A percentile compares a stretch with the other conserved stretches of the same genome.
Conservation (phyloP, 1,140 invertebrate genomes). For the Ceratoteleas bidentatus region DNA sequence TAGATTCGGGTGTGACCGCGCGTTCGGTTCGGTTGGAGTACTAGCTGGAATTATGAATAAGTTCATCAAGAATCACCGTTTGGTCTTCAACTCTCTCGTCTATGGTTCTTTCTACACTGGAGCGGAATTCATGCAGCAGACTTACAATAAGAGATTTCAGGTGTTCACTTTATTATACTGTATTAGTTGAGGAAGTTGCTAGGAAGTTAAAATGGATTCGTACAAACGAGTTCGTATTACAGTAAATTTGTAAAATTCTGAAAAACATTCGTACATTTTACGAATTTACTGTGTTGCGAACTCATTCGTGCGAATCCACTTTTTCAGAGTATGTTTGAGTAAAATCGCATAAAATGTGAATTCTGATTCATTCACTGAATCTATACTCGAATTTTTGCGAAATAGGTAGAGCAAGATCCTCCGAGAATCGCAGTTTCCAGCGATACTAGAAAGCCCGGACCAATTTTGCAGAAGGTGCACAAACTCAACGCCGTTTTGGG, state of each 20-base stretch:
- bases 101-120: slow-evolving; percentile 90
- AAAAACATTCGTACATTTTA: no score
- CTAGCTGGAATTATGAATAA: slow-evolving; percentile 23
- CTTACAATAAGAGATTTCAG: slow-evolving; percentile 77
- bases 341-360: neutral
- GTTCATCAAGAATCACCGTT: slow-evolving; percentile 81
- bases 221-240: no score
- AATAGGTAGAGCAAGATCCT: slow-evolving; percentile 5
- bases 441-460: slow-evolving; percentile 20
- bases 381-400: neutral
- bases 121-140: slow-evolving; percentile 90
- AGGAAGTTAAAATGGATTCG: no score
- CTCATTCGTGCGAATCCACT: no score
- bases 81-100: slow-evolving; percentile 87
- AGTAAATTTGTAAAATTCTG: no score
- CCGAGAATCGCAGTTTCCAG: slow-evolving; percentile 3
- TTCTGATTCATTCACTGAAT: neutral
- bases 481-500: slow-evolving; percentile 61
- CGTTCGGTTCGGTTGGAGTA: no score
- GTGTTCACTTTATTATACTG: neutral
- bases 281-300: no score
- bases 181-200: no score
- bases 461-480: slow-evolving; percentile 47
- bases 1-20: neutral
- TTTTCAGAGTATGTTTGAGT: no score